These are phyloP conservation scores for Icerya purchasi DNA, from an alignment of 2,888 invertebrate species.

Conservation along the genomic window DNA sequence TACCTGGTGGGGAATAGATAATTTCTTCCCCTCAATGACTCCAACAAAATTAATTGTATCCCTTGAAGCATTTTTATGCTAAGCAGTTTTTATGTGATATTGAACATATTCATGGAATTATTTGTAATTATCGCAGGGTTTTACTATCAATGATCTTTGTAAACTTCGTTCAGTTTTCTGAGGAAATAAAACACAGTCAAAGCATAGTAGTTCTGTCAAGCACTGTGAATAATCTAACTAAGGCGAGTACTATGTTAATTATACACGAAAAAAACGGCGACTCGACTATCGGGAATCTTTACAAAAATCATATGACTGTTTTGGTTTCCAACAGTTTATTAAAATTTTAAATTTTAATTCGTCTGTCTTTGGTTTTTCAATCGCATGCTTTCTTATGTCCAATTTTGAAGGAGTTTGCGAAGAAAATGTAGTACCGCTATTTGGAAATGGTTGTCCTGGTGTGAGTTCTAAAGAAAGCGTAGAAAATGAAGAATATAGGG, in stretches of 20 bases:
- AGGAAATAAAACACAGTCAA: background rate
- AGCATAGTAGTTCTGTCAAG: background rate
- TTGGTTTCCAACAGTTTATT: background rate
- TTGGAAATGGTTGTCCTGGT: too few species aligned
- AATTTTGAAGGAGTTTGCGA: background rate
- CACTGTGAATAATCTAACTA: background rate
- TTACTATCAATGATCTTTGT: background rate
- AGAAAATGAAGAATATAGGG: too few species aligned
- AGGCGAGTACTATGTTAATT: too few species aligned
- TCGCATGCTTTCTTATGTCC: background rate
- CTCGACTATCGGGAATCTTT: background rate
- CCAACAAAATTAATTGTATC: background rate
- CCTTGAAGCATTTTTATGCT: background rate
- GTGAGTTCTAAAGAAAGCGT: too few species aligned
- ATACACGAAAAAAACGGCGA: background rate
- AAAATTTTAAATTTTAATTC: background rate
- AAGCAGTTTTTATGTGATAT: background rate
- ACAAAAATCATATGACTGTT: background rate
- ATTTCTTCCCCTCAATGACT: background rate
- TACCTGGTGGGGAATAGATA: background rate
- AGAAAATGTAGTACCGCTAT: background rate
- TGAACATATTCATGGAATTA: background rate
- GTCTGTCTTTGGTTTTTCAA: background rate
- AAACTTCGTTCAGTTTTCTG: background rate
- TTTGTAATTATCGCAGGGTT: too few species aligned